Base-by-base conservation (phyloP, 2,888 invertebrate genomes). In the Pachymerium ferrugineum region DNA sequence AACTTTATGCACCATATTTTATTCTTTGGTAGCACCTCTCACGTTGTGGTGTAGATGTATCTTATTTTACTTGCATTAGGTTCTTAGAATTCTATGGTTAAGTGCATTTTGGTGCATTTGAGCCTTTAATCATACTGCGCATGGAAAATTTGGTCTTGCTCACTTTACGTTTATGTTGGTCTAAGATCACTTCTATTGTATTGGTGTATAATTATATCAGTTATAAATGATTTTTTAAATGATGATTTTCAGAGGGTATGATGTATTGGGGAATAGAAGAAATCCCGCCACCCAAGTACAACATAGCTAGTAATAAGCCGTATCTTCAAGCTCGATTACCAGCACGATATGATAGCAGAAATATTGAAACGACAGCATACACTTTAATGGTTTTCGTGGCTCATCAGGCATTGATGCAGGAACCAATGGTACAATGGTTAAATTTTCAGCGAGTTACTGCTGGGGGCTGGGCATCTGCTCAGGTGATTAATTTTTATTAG, bases 291-390 rank as follows among this genome's bases (percentile, higher is more conserved):
- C 92, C 93, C 0, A 93, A 93, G 0, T 89, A 88, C 77, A 94
- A 94, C 83, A 86, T 90, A 79, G 94, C 94, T 84, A 94, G 94
- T 84, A 94, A 94, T 81, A 92, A 93, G 81, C 93, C 93, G 6
- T 96, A 94, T 87, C 85, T 92, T 0, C 84, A 94, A 76, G 94
- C 97, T 0, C 88, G 97, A 0, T 84, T 94, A 75, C 93, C 94
- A 0, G 93, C 94, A 82, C 89, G 88, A 78, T 93, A 90, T 81
- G 97, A 97, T 84, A 89, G 93, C 0, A 90, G 92, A 80, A 97
- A 96, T 82, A 90, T 97, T 68, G 95, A 95, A 80, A 89, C 96
- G 0, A 97, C 97, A 0, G 91, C 96, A 0, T 97, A 95, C 81
- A 97, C 93, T 0, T 84, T 97, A 70, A 85, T 97, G 78, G 91